phyloP scores from a whole-genome alignment of 2,797 vertebrate species.

The Sebastes oblongus region DNA sequence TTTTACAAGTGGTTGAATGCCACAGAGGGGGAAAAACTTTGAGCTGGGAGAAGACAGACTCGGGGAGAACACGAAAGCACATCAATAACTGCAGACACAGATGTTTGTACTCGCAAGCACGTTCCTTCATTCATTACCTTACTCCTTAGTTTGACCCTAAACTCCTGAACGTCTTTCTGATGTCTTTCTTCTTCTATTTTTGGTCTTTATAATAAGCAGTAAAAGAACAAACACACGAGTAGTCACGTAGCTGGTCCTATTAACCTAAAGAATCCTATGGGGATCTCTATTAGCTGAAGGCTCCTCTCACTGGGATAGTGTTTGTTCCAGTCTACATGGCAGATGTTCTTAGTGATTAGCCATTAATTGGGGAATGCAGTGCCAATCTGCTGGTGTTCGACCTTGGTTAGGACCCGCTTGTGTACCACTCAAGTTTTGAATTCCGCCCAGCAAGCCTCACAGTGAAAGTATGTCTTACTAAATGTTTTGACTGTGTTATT shows the following conservation, averaged over 20 bases:
- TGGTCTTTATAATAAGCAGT: constrained; percentile 29
- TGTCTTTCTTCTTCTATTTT: constrained; percentile 38
- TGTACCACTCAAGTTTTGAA: constrained; percentile 48
- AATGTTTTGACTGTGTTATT: constrained; percentile 40
- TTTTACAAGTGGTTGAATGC: constrained; percentile 58
- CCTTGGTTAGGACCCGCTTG: constrained; percentile 55
- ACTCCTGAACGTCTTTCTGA: constrained; percentile 37
- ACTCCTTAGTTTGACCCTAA: constrained; percentile 27
- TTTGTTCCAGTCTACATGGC: constrained; percentile 68
- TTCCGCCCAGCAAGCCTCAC: constrained; percentile 27
- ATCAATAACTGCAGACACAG: constrained; percentile 24
- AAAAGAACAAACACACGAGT: constrained; percentile 20
- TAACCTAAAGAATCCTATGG: constrained; percentile 66
- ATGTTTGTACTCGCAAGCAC: constrained; percentile 11
- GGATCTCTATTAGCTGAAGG: constrained; percentile 59
- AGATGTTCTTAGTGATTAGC: constrained; percentile 78
- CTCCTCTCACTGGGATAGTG: constrained; percentile 55
- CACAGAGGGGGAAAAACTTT: constrained; percentile 32
- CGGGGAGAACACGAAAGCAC: background rate
- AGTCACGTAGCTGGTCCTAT: constrained; percentile 57
- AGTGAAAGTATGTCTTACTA: constrained; percentile 21
- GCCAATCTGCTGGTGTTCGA: constrained; percentile 64
- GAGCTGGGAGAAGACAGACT: constrained; percentile 33
- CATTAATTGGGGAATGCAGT: constrained; percentile 71
- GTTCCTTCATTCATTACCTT: constrained; percentile 1